Percentiles rank a stretch among this genome's conserved stretches.
Conservation (phyloP, 2,888 invertebrate species). For the Drosophila maculinotata region DNA sequence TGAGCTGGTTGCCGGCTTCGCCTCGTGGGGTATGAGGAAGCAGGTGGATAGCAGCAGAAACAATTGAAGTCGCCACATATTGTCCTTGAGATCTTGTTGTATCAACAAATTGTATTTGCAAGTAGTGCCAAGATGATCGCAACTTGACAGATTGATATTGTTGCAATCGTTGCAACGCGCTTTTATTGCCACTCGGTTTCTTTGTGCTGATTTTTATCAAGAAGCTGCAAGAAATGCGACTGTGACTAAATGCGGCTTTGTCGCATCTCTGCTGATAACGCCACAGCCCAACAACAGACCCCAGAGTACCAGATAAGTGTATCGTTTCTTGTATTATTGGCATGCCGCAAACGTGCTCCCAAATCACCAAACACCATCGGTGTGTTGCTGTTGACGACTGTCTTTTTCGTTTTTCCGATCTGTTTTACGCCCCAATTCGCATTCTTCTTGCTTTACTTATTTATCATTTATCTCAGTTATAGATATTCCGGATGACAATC, state of each 20-base stretch:
- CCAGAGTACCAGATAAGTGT: constrained; percentile 26
- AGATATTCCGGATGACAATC: background rate
- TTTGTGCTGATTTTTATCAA: constrained; percentile 40
- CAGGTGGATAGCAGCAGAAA: constrained; percentile 66
- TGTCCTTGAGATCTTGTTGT: constrained; percentile 4
- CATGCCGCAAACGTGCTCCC: constrained; percentile 66
- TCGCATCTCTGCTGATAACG: constrained; percentile 38
- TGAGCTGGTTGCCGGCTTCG: constrained; percentile 47
- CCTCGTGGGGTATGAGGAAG: constrained; percentile 69
- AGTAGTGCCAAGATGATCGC: constrained; percentile 22
- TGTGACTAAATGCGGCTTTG: constrained; percentile 30
- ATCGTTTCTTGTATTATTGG: constrained; percentile 36
- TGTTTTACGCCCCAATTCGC: constrained; percentile 16
- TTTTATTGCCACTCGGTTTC: constrained; percentile 39
- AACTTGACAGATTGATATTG: constrained; percentile 44
- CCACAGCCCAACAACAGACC: no score
- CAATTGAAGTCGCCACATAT: constrained; percentile 72
- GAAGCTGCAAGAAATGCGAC: background rate
- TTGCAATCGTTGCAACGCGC: constrained; percentile 12
- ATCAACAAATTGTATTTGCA: no score
- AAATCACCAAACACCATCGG: constrained; percentile 29
- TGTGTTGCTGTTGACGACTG: constrained; percentile 3
- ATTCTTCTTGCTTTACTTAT: constrained; percentile 48
- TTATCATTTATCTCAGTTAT: constrained; percentile 8
- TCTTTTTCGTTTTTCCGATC: background rate